These are phyloP conservation scores for Drosophila parabipectinata DNA, from an alignment of 1,140 invertebrate genomes.

Conservation along the genomic window DNA sequence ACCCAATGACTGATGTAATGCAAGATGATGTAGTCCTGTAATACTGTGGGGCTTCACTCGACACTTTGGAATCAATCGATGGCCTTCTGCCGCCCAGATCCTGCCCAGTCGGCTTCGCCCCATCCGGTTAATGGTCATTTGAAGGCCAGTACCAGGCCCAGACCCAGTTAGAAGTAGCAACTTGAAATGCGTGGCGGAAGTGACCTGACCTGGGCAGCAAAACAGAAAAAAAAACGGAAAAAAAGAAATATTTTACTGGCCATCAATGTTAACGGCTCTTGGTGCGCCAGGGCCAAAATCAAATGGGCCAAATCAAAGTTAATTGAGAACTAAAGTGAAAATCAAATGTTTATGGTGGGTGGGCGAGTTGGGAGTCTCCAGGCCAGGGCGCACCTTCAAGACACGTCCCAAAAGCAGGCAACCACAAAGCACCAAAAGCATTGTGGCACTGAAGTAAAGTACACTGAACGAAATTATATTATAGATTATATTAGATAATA, in stretches of 20 bases:
- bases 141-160: conserved; percentile 60
- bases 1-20: conserved; percentile 25
- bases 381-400: conserved; percentile 63
- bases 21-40: conserved; percentile 55
- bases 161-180: conserved; percentile 29
- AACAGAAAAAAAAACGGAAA: conserved; percentile 6
- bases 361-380: conserved; percentile 59
- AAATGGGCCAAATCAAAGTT: conserved; percentile 80
- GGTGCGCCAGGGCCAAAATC: conserved; percentile 59
- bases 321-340: conserved; percentile 82
- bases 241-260: conserved; percentile 27
- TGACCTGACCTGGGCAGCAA: conserved; percentile 60
- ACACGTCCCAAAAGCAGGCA: conserved; percentile 18
- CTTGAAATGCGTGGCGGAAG: conserved; percentile 62
- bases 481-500: too few species aligned
- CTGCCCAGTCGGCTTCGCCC: conserved; percentile 10
- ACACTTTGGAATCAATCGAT: conserved; percentile 57
- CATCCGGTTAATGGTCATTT: conserved; percentile 65
- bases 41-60: conserved; percentile 41
- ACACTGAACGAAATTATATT: neutral
- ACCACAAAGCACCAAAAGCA: conserved; percentile 24
- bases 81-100: conserved; percentile 21
- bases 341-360: conserved; percentile 69
- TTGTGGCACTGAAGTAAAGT: neutral
- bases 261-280: conserved; percentile 73